These are phyloP conservation scores for Aromia moschata DNA, from an alignment of 2,888 invertebrate species.

Conservation along the genomic window DNA sequence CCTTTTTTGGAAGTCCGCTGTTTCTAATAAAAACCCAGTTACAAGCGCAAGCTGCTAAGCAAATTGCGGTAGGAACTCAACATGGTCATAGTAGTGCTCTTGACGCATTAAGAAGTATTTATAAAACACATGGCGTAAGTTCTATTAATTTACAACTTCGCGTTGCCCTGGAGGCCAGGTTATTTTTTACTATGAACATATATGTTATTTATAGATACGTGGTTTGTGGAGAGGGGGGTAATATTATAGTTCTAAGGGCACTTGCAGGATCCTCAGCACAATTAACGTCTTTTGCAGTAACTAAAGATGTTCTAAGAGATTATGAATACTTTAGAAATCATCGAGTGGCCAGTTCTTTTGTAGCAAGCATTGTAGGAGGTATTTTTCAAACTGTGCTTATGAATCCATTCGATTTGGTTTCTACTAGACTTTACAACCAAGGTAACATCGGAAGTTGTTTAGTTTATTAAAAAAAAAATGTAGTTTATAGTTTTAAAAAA, in stretches of 20 bases:
- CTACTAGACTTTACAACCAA: conserved; percentile 92
- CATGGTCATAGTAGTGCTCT: conserved; percentile 74
- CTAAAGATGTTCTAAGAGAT: conserved; percentile 65
- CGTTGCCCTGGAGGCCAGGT: no score
- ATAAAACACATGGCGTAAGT: conserved; percentile 67
- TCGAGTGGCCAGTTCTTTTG: conserved; percentile 68
- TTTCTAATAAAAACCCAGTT: conserved; percentile 89
- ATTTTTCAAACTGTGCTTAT: conserved; percentile 77
- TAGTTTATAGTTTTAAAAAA: no score
- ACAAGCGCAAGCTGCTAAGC: conserved; percentile 76
- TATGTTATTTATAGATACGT: conserved; percentile 49
- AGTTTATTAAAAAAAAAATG: no score
- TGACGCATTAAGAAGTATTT: conserved; percentile 66
- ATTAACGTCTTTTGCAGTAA: conserved; percentile 79
- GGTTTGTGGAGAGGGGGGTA: conserved; percentile 84
- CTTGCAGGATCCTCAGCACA: conserved; percentile 86
- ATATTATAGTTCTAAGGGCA: conserved; percentile 75
- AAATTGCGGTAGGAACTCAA: conserved; percentile 87
- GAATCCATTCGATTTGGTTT: conserved; percentile 88
- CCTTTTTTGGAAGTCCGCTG: conserved; percentile 77
- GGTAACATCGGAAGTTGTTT: conserved; percentile 66
- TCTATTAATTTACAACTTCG: no score
- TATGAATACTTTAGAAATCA: conserved; percentile 57
- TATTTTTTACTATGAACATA: no score
- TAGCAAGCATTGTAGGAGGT: conserved; percentile 81